Evolutionary conservation across 2,888 invertebrate genomes (phyloP), one percentile per base, ranked within the genome.

Genomic region (Caenorhabditis plicata): DNA sequence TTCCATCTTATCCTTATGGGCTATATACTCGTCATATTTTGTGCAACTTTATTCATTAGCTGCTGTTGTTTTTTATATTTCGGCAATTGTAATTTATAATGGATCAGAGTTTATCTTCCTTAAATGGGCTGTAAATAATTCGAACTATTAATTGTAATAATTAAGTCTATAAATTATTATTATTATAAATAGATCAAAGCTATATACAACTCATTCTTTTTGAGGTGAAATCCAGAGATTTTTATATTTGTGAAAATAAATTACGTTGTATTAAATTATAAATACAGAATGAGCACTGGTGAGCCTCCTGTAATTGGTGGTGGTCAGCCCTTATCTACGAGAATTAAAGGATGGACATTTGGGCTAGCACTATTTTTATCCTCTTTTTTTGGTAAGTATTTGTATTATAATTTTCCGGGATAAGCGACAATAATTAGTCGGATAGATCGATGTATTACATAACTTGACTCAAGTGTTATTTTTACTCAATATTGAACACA

Each of bases 101-200:
- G 77, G 77, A 26, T 57, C 73, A 15, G 75, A 75, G 41, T 73
- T 71, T 42, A 43, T 73, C 26, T 49, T 74, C 17, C 49, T 76
- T 33, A 67, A 71, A 26, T 75, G 72, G 74, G n/a, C n/a, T n/a
- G n/a, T n/a, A n/a, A n/a, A n/a, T n/a, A n/a, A n/a, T n/a, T n/a
- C n/a, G n/a, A n/a, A n/a, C n/a, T n/a, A n/a, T n/a, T n/a, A n/a
- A n/a, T n/a, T n/a, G n/a, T n/a, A n/a, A n/a, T n/a, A n/a, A n/a
- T n/a, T n/a, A n/a, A n/a, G n/a, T n/a, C n/a, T n/a, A n/a, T n/a
- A n/a, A n/a, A n/a, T n/a, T n/a, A n/a, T n/a, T n/a, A n/a, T n/a
- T n/a, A n/a, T n/a, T n/a, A n/a, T n/a, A n/a, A n/a, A n/a, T n/a
- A n/a, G n/a, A n/a, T n/a, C n/a, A n/a, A 27, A 27, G 13, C 7